Base-by-base conservation (phyloP, 1,140 invertebrate species). In the Drosophila auraria region DNA sequence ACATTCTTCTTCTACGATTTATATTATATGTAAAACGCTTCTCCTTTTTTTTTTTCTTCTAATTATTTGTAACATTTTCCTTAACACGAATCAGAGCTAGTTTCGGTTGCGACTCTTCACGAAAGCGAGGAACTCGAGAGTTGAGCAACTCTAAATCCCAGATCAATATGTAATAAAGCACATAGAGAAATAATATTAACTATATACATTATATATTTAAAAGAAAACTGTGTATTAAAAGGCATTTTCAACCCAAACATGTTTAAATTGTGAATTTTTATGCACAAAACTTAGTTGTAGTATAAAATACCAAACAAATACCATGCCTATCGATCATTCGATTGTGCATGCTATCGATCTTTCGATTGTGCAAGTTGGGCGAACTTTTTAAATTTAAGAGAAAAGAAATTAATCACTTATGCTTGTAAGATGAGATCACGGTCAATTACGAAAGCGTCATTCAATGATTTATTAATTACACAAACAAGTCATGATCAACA, bases 191-290 rank as follows among this genome's bases (percentile, higher is more conserved):
- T 70, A 70, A 59, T 36, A 25, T 59, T 50, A 50, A 73, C 20
- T 73, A 73, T 72, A 57, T 57, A 40, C 36, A 57, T 57, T 57
- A 57, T 40, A 57, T 57, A 73, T 72, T 73, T 73, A 72, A 72
- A 70, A 40, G 15, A 57, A 56, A 56, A 53, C 9, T 40, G 45
- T 72, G 70, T 72, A 72, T 59, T 72, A 58, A 59, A 71, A 33
- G 40, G 8, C 64, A 15, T 69, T 68, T 66, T 23, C 5, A 20
- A 56, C 40, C 17, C 23, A 17, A 14, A 33, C 2, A 1, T 14
- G 14, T 45, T 17, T 11, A n/a, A n/a, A n/a, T 11, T 9, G 7
- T 36, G 2, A 9, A 11, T 11, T 11, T 36, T 11, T 36, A 27
- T 36, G 0, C 9, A 36, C 33, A 36, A 9, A 9, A 36, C 33